A percentile compares a stretch with the other conserved stretches of the same genome.
Evolutionary conservation across 1,140 invertebrate genomes (phyloP).

Genomic region (Cyrtorhinus lividipennis): DNA sequence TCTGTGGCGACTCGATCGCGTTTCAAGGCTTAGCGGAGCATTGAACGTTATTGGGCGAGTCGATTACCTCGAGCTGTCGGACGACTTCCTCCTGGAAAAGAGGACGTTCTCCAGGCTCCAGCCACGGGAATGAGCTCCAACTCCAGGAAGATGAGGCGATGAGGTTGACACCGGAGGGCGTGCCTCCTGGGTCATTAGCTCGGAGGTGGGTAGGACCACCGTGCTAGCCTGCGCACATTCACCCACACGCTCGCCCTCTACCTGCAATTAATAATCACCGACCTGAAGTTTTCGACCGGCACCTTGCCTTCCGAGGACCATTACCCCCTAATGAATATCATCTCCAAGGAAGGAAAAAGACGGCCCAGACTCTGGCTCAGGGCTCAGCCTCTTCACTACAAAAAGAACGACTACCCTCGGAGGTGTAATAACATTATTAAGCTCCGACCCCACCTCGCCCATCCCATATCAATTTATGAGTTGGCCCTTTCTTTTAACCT

Average conservation of each 20-base stretch:
- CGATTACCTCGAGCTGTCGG: too few species aligned
- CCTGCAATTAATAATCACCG: constrained; percentile 9
- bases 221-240: constrained; percentile 5
- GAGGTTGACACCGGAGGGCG: constrained; percentile 7
- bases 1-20: too few species aligned
- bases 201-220: constrained; percentile 7
- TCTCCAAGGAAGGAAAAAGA: constrained; percentile 2
- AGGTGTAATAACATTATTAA: constrained; percentile 10
- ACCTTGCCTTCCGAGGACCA: not conserved
- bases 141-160: not conserved
- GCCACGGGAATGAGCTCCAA: too few species aligned
- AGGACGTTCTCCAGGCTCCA: too few species aligned
- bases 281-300: too few species aligned
- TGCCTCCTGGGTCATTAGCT: constrained; percentile 4
- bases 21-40: too few species aligned
- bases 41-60: too few species aligned
- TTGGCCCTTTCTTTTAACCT: not conserved
- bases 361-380: too few species aligned
- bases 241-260: constrained; percentile 7
- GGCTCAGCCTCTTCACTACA: not conserved
- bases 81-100: too few species aligned
- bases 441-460: not conserved
- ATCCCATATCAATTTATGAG: constrained; percentile 6
- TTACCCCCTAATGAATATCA: constrained; percentile 8
- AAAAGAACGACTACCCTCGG: constrained; percentile 6